Conservation (phyloP, 2,113 vertebrate genomes). For the Gallinago undulata region DNA sequence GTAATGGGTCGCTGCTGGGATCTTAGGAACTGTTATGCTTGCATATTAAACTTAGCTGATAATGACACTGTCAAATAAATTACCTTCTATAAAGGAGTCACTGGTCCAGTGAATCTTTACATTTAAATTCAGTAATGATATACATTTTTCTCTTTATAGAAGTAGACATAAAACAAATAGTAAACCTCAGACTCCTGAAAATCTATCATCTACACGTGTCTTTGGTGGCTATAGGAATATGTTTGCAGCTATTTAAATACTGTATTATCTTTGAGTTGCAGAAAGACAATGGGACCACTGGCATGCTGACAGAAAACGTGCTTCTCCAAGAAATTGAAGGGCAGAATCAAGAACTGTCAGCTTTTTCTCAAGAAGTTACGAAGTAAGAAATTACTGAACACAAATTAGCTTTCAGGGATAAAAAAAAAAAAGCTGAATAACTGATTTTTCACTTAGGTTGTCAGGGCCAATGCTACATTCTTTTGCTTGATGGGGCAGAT, state of each 20-base stretch:
- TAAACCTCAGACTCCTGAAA: not conserved
- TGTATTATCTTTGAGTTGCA: conserved; percentile 70
- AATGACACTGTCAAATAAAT: not conserved
- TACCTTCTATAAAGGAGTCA: not conserved
- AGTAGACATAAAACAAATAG: not conserved
- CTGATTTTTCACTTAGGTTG: not conserved
- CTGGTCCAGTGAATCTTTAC: not conserved
- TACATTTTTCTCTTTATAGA: not conserved
- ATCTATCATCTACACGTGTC: not conserved
- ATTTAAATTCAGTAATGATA: not conserved
- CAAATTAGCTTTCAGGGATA: not conserved
- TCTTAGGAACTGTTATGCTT: not conserved
- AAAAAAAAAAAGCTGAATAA: not conserved
- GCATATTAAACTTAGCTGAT: not conserved
- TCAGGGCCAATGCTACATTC: not conserved
- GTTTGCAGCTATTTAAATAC: conserved; percentile 19
- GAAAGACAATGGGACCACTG: conserved; percentile 82
- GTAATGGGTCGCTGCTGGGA: not conserved
- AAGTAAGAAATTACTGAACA: conserved; percentile 78
- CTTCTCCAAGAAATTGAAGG: conserved; percentile 81
- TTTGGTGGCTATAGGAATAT: not conserved
- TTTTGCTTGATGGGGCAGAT: not conserved
- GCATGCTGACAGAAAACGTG: conserved; percentile 73
- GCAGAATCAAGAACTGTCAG: conserved; percentile 87
- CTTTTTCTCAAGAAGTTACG: conserved; percentile 88